A percentile compares a stretch with the other conserved stretches of the same genome.
phyloP scores from a whole-genome alignment of 2,888 invertebrate species.

The Eristalinus sepulchralis region DNA sequence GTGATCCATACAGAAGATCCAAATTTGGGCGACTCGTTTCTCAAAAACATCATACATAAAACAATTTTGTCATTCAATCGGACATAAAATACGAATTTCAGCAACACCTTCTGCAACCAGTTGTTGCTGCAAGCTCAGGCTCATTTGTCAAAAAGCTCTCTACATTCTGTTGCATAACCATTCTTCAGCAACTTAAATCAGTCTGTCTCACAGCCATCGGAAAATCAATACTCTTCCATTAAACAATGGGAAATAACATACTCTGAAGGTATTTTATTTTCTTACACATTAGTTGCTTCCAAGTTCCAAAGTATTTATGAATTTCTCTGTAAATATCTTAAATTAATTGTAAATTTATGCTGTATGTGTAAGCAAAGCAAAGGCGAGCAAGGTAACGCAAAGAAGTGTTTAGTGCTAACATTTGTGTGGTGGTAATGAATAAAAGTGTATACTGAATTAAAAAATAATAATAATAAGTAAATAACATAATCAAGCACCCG shows the following conservation, averaged over 20 bases:
- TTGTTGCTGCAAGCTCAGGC: conserved; percentile 39
- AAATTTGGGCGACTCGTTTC: too few species aligned
- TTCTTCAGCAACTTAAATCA: conserved; percentile 1
- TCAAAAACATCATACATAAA: neutral
- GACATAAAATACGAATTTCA: neutral
- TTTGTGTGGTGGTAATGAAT: conserved; percentile 40
- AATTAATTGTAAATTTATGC: conserved; percentile 5
- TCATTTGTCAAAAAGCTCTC: conserved; percentile 33
- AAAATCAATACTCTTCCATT: conserved; percentile 62
- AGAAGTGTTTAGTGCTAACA: neutral
- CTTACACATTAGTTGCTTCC: conserved; percentile 51
- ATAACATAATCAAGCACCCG: neutral
- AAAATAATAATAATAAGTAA: neutral
- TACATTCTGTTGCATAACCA: conserved; percentile 39
- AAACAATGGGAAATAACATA: conserved; percentile 60
- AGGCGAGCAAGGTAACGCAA: neutral
- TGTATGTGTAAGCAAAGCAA: neutral
- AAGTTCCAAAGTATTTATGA: conserved; percentile 23
- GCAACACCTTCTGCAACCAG: conserved; percentile 40
- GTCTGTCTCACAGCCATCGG: conserved; percentile 32
- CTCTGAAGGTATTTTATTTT: conserved; percentile 50
- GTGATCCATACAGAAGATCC: too few species aligned
- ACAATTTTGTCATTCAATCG: too few species aligned
- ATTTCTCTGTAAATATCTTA: conserved; percentile 39
- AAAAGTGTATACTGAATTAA: conserved; percentile 46